Conservation (phyloP, 2,797 vertebrate genomes). For the Crenichthys baileyi region DNA sequence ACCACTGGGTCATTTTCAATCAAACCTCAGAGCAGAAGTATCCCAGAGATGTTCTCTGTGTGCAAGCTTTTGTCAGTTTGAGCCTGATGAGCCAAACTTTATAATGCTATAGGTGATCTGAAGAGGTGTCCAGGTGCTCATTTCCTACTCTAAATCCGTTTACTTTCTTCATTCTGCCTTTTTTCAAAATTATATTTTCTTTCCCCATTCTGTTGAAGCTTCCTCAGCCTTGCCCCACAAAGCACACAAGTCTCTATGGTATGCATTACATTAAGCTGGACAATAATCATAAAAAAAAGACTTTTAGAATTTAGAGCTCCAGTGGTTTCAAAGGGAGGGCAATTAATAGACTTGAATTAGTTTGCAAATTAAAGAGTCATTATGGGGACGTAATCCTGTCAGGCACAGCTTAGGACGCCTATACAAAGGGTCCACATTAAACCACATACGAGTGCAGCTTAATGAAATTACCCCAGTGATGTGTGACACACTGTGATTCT, state of each 20-base stretch:
- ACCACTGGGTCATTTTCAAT: slow-evolving; percentile 67
- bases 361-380: slow-evolving; percentile 98
- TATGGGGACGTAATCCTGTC: slow-evolving; percentile 95
- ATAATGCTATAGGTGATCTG: slow-evolving; percentile 51
- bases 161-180: slow-evolving; percentile 7
- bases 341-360: slow-evolving; percentile 98
- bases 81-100: slow-evolving; percentile 58
- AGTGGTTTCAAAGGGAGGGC: slow-evolving; percentile 94
- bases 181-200: background rate
- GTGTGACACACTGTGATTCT: slow-evolving; percentile 68
- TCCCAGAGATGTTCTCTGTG: slow-evolving; percentile 49
- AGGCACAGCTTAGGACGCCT: slow-evolving; percentile 83
- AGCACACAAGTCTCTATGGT: slow-evolving; percentile 76
- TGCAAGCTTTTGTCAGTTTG: slow-evolving; percentile 38
- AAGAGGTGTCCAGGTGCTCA: slow-evolving; percentile 49
- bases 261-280: slow-evolving; percentile 88
- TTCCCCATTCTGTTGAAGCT: background rate
- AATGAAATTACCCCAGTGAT: slow-evolving; percentile 72
- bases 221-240: slow-evolving; percentile 31
- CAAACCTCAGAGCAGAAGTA: slow-evolving; percentile 58
- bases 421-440: slow-evolving; percentile 80
- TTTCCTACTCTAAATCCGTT: slow-evolving; percentile 17
- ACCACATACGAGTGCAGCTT: slow-evolving; percentile 76
- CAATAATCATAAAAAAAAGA: slow-evolving; percentile 85
- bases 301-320: slow-evolving; percentile 93